phyloP scores from a whole-genome alignment of 2,888 invertebrate species.

The Encarsia formosa region DNA sequence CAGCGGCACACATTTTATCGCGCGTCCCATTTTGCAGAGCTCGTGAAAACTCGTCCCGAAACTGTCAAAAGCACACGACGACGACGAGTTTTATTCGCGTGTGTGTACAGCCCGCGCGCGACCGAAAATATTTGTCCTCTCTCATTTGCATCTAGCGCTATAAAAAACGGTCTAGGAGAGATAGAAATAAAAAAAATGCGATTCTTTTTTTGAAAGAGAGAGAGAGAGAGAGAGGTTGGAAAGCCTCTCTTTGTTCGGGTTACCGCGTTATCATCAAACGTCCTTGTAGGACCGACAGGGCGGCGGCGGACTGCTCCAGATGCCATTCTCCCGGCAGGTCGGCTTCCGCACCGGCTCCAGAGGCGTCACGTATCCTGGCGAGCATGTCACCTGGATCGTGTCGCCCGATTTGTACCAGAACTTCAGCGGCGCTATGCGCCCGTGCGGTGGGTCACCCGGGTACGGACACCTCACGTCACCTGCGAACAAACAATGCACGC shows the following conservation, averaged over 20 bases:
- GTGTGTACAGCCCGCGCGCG: no score
- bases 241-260: neutral
- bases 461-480: slow-evolving; percentile 71
- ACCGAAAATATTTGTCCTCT: no score
- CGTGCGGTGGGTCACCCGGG: slow-evolving; percentile 69
- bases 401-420: slow-evolving; percentile 73
- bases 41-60: no score
- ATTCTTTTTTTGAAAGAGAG: neutral
- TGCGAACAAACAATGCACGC: no score
- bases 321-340: slow-evolving; percentile 63
- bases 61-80: no score
- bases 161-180: no score
- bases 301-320: slow-evolving; percentile 66
- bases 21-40: no score
- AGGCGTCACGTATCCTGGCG: slow-evolving; percentile 60
- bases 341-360: slow-evolving; percentile 59
- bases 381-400: slow-evolving; percentile 65
- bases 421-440: slow-evolving; percentile 66
- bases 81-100: no score
- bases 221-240: neutral
- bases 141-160: no score
- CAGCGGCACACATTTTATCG: no score
- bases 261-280: slow-evolving; percentile 49
- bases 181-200: neutral
- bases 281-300: slow-evolving; percentile 65